These are phyloP conservation scores for Corella eumyota DNA, from an alignment of 23 tunicate genomes.

Conservation along the genomic window DNA sequence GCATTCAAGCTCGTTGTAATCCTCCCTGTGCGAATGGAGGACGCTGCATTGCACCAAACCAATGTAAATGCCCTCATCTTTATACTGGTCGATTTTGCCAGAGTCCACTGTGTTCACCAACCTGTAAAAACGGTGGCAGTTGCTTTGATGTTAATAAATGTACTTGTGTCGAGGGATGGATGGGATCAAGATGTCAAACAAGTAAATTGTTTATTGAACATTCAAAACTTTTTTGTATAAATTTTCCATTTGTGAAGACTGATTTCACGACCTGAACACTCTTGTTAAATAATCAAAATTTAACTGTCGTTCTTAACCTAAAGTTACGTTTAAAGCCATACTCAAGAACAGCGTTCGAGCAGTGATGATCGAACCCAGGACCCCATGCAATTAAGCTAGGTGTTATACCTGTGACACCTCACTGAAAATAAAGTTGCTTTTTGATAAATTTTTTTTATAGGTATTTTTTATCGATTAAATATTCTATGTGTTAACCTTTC, in stretches of 20 bases:
- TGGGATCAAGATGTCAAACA: slow-evolving; percentile 36
- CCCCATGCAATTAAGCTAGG: no score
- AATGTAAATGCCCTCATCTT: slow-evolving; percentile 58
- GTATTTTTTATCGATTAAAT: no score
- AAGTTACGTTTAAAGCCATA: no score
- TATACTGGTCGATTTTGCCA: slow-evolving; percentile 42
- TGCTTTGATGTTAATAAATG: slow-evolving; percentile 65
- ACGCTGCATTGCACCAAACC: slow-evolving; percentile 59
- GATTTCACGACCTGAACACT: not conserved
- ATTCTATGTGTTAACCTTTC: no score
- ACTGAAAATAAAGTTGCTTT: no score
- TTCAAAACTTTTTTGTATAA: not conserved
- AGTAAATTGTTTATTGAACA: slow-evolving; percentile 13
- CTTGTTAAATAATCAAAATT: not conserved
- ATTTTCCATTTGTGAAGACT: no score
- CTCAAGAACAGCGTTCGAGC: no score
- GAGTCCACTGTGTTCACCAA: slow-evolving; percentile 30
- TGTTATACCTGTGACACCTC: no score
- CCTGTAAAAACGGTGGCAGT: slow-evolving; percentile 63
- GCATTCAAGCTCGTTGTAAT: slow-evolving; percentile 23
- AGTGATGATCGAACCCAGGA: no score
- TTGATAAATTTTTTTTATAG: no score
- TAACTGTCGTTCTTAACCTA: no score
- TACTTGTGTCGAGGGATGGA: slow-evolving; percentile 26
- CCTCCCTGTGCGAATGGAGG: slow-evolving; percentile 79